Evolutionary conservation across 2,888 invertebrate species (phyloP).

Genomic region (Philonicus albiceps): DNA sequence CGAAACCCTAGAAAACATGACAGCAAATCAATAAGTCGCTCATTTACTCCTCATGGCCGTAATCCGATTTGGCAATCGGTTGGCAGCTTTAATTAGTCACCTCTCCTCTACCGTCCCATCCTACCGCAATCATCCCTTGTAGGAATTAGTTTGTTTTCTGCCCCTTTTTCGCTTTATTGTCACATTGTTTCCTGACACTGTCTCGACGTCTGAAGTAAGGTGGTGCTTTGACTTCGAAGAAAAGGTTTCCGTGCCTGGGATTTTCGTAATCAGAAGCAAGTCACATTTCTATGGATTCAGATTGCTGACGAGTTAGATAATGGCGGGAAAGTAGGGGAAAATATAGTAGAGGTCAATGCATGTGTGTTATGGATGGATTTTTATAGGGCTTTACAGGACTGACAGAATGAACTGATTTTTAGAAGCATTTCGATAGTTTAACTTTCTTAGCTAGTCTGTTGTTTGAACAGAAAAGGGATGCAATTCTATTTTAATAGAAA

Average conservation of each 20-base stretch:
- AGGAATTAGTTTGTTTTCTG: not conserved
- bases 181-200: not conserved
- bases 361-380: not conserved
- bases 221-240: slow-evolving; percentile 16
- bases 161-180: not conserved
- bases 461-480: not conserved
- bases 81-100: slow-evolving; percentile 42
- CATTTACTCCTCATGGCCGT: not conserved
- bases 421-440: not conserved
- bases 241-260: slow-evolving; percentile 38
- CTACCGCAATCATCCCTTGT: not conserved
- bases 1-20: slow-evolving; percentile 28
- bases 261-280: slow-evolving; percentile 38
- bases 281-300: slow-evolving; percentile 31
- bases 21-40: slow-evolving; percentile 23
- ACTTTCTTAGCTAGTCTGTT: not conserved
- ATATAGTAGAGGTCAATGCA: not conserved
- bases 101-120: not conserved
- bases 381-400: not conserved
- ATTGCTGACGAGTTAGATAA: not conserved
- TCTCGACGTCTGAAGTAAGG: not conserved
- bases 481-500: not conserved
- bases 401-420: not conserved
- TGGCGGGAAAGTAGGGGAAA: not conserved
- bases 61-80: slow-evolving; percentile 44